A percentile compares a stretch with the other conserved stretches of the same genome.
These are phyloP conservation scores for Dromococcyx pavoninus DNA, from an alignment of 2,797 vertebrate species.

Conservation along the genomic window DNA sequence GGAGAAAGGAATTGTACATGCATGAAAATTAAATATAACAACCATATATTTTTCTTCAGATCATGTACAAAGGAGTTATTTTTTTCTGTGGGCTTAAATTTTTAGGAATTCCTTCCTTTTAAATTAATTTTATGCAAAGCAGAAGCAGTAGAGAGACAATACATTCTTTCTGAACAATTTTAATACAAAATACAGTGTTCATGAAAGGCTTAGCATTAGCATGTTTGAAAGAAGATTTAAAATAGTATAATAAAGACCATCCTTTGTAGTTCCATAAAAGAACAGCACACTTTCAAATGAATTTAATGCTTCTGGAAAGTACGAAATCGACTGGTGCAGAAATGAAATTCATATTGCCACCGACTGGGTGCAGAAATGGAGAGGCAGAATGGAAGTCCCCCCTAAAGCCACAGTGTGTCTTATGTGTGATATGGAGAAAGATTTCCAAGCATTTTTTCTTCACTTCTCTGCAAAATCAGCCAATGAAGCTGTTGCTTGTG, in stretches of 20 bases:
- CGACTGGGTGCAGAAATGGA: background rate
- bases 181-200: background rate
- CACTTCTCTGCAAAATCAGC: background rate
- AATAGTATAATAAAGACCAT: background rate
- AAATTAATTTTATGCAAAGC: background rate
- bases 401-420: background rate
- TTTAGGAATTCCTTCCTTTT: background rate
- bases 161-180: background rate
- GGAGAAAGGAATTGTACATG: background rate
- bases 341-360: background rate
- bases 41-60: background rate
- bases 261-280: background rate
- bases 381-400: background rate
- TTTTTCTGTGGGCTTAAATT: background rate
- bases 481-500: background rate
- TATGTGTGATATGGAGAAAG: background rate
- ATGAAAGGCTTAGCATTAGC: background rate
- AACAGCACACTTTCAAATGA: background rate
- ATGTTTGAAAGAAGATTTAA: slow-evolving; percentile 15
- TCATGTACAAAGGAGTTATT: background rate
- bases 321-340: background rate
- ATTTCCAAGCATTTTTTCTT: background rate
- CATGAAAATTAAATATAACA: background rate
- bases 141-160: background rate
- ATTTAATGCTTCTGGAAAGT: background rate